These are phyloP conservation scores for Misgurnus mizolepis DNA, from an alignment of 2,113 vertebrate genomes.

Conservation along the genomic window DNA sequence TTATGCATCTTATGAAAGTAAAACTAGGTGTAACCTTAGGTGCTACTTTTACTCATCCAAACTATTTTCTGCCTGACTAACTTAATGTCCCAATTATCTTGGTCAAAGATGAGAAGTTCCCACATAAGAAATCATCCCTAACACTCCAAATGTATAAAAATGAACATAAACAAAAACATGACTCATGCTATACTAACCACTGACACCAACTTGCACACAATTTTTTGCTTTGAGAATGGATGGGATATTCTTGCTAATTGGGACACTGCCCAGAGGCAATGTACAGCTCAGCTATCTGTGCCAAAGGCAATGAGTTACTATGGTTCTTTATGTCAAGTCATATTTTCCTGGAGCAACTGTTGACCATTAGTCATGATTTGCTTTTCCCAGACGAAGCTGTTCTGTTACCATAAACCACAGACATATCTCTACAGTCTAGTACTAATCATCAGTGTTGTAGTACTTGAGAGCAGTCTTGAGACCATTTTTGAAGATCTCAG, in stretches of 20 bases:
- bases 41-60: conserved; percentile 18
- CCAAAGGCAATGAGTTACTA: background rate
- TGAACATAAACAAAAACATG: background rate
- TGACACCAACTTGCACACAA: background rate
- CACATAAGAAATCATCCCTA: background rate
- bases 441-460: background rate
- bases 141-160: background rate
- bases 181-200: background rate
- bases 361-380: conserved; percentile 21
- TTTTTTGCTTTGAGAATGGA: background rate
- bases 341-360: conserved; percentile 9
- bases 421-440: background rate
- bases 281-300: conserved; percentile 3
- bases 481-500: too few species aligned
- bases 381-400: background rate
- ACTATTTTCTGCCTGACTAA: conserved; percentile 23
- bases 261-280: background rate
- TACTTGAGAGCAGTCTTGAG: too few species aligned
- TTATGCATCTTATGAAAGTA: conserved; percentile 11
- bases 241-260: conserved; percentile 3
- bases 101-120: background rate
- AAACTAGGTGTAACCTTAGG: conserved; percentile 25
- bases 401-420: background rate
- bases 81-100: conserved; percentile 20
- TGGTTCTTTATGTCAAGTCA: conserved; percentile 5